These are phyloP conservation scores for Lepidocolaptes lacrymiger DNA, from an alignment of 2,797 vertebrate genomes.

Conservation along the genomic window DNA sequence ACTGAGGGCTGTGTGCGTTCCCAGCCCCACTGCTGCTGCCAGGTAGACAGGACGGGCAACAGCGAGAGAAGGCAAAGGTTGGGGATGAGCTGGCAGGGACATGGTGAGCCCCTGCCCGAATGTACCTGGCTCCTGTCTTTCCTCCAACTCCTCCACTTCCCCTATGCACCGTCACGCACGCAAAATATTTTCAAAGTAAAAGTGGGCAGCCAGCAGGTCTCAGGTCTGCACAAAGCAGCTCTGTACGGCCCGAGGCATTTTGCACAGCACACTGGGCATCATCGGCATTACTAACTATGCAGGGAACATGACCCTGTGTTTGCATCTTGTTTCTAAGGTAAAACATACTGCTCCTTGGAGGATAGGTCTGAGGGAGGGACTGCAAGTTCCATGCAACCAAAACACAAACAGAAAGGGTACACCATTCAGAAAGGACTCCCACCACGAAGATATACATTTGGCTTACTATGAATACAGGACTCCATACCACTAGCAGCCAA, in stretches of 20 bases:
- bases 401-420: constrained; percentile 22
- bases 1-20: neutral
- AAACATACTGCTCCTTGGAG: constrained; percentile 43
- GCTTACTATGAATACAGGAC: neutral
- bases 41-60: neutral
- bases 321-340: constrained; percentile 7
- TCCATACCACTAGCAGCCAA: neutral
- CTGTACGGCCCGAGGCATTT: neutral
- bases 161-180: rapidly evolving
- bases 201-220: neutral
- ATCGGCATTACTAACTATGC: neutral
- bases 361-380: neutral
- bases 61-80: neutral
- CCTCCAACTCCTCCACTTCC: neutral
- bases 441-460: neutral
- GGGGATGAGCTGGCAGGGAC: neutral
- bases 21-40: neutral
- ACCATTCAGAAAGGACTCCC: neutral
- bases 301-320: neutral
- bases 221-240: constrained; percentile 29
- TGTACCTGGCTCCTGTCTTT: neutral
- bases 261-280: neutral
- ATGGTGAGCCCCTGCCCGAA: rapidly evolving
- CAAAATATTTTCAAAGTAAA: neutral
- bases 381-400: neutral